Evolutionary conservation across 2,113 vertebrate species (phyloP), one percentile per base, ranked within the genome.

Genomic region (Corydoras sp.): DNA sequence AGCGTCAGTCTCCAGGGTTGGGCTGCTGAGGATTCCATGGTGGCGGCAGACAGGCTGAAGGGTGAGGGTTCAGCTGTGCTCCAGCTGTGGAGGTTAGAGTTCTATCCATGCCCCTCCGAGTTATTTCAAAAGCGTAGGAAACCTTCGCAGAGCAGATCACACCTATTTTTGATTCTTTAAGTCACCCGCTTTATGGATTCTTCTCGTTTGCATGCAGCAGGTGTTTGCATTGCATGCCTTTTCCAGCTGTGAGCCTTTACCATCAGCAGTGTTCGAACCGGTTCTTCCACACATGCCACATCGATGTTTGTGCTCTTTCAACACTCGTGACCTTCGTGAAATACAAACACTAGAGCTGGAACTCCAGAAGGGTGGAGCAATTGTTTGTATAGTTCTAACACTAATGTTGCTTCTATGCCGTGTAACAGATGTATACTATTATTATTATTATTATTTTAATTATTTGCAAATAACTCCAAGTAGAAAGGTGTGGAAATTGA

Each of bases 11-110:
- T 62, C 32, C 35, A 66, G 70, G 70, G 70, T 61, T 74, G 77
- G 73, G 76, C 73, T 68, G 73, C 70, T 73, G 62, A 59, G 68
- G 77, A 76, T 80, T 78, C 71, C 63, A 63, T 58, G 68, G 70
- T 67, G 70, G 76, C 59, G 68, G 64, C 60, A 72, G 79, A 67
- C 66, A 54, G 67, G 62, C 63, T 61, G 65, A 72, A 73, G 69
- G 67, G 62, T 68, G 72, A 71, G 31, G 51, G 69, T 65, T 80
- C 76, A 78, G 79, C 76, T 81, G 71, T 68, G 72, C 49, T 74
- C 70, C 71, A 77, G 68, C 75, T 73, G 78, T 74, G 72, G 65
- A 53, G 60, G 56, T 65, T 77, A 66, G 60, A 74, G 29, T 60
- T 14, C 18, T 72, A 68, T 77, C 32, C 29, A 32, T 72, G 65